Conservation (phyloP, 2,797 vertebrate genomes). For the Peromyscus nudipes region DNA sequence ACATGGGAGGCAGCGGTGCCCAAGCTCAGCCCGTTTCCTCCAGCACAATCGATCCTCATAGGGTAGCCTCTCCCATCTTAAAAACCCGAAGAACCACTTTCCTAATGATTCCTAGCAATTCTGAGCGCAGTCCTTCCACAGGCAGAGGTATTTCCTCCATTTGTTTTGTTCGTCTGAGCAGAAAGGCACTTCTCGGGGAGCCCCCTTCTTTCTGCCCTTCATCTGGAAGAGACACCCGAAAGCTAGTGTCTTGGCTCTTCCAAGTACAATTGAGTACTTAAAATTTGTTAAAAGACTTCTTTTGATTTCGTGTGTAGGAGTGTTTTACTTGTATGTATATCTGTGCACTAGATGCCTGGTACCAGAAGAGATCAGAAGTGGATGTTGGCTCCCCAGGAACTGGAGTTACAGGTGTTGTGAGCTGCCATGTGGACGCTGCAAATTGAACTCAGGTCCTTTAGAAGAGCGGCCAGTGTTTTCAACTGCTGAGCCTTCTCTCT, state of each 20-base stretch:
- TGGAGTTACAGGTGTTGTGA: not conserved
- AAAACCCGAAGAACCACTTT: not conserved
- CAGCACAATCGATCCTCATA: not conserved
- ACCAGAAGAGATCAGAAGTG: not conserved
- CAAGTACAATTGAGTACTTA: not conserved
- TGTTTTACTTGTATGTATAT: not conserved
- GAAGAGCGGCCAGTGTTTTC: not conserved
- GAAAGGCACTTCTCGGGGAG: not conserved
- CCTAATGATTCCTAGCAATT: not conserved
- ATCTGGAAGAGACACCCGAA: not conserved
- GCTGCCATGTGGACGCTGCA: too few species aligned
- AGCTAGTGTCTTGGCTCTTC: not conserved
- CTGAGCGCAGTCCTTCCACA: not conserved
- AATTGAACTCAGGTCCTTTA: not conserved
- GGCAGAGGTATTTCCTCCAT: not conserved
- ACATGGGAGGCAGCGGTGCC: conserved; percentile 46
- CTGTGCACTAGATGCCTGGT: not conserved
- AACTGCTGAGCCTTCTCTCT: not conserved
- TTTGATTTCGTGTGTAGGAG: not conserved
- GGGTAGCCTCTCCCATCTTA: not conserved
- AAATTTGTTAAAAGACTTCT: not conserved
- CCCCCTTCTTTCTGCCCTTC: not conserved
- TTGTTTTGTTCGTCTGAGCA: not conserved
- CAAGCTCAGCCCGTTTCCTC: not conserved
- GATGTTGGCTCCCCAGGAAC: not conserved